Percentiles rank a stretch among this genome's conserved stretches.
Evolutionary conservation across 2,888 invertebrate species (phyloP).

Genomic region (Camptogramma bilineatum): DNA sequence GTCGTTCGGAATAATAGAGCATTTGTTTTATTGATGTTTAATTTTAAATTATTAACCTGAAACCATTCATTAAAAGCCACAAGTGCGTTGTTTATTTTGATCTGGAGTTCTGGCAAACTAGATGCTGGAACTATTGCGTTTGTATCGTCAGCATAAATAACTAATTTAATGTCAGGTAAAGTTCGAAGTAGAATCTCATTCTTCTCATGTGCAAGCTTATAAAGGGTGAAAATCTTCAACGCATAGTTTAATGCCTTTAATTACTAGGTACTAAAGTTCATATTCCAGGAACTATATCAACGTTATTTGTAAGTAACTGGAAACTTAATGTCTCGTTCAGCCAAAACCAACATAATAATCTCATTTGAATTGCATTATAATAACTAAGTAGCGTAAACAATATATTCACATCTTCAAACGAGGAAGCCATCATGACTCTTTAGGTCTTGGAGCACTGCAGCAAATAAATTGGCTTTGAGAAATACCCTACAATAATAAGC

Average conservation of each 20-base stretch:
- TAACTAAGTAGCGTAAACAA: neutral
- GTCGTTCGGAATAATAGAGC: too few relatives aligned
- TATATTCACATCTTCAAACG: constrained; percentile 12
- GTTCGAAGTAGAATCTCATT: too few relatives aligned
- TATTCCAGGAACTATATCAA: neutral
- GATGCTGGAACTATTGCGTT: too few relatives aligned
- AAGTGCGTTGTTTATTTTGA: too few relatives aligned
- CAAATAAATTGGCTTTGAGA: constrained; percentile 40
- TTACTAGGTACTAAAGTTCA: neutral
- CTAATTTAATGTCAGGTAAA: too few relatives aligned
- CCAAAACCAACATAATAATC: neutral
- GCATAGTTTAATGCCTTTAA: too few relatives aligned
- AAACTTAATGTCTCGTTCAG: neutral
- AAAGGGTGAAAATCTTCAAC: too few relatives aligned
- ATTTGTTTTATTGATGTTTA: too few relatives aligned
- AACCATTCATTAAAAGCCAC: too few relatives aligned
- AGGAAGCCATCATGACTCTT: constrained; percentile 6
- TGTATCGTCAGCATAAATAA: too few relatives aligned
- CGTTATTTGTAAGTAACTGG: neutral
- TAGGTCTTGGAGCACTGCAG: constrained; percentile 18
- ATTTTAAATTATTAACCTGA: too few relatives aligned
- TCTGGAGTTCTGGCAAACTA: too few relatives aligned
- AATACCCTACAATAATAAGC: constrained; percentile 38
- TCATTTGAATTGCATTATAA: neutral
- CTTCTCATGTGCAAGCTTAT: neutral